A percentile compares a stretch with the other conserved stretches of the same genome.
These are phyloP conservation scores for Miltochrista miniata DNA, from an alignment of 2,888 invertebrate genomes.

Conservation along the genomic window DNA sequence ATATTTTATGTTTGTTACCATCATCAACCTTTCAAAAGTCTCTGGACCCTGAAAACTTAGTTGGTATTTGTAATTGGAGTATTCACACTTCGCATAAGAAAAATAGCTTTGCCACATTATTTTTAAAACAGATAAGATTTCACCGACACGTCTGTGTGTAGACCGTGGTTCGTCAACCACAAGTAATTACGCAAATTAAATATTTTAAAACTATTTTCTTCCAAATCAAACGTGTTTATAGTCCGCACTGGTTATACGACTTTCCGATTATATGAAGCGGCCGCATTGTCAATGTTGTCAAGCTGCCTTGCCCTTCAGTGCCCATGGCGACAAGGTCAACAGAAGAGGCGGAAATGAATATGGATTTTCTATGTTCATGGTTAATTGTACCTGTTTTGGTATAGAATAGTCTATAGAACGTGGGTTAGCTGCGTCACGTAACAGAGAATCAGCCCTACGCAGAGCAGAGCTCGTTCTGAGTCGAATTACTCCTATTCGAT, in stretches of 20 bases:
- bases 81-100: too few relatives aligned
- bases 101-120: too few relatives aligned
- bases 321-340: conserved; percentile 16
- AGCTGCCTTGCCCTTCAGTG: conserved; percentile 23
- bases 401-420: background rate
- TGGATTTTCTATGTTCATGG: conserved; percentile 10
- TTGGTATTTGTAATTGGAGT: too few relatives aligned
- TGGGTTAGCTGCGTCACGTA: background rate
- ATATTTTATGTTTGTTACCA: too few relatives aligned
- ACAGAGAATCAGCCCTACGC: background rate
- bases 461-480: background rate
- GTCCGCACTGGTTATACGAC: conserved; percentile 24
- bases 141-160: too few relatives aligned
- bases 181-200: background rate
- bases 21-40: too few relatives aligned
- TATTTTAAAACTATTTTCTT: conserved; percentile 12
- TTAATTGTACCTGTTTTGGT: conserved; percentile 3
- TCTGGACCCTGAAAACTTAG: too few relatives aligned
- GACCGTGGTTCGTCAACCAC: background rate
- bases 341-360: conserved; percentile 10
- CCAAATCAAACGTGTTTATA: conserved; percentile 17
- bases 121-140: too few relatives aligned
- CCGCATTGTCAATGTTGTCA: conserved; percentile 53
- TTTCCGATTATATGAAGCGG: conserved; percentile 48
- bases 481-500: background rate